Percentiles rank a stretch among this genome's conserved stretches.
Evolutionary conservation across 2,797 vertebrate genomes (phyloP).

Genomic region (Oceanodroma leucorhoa): DNA sequence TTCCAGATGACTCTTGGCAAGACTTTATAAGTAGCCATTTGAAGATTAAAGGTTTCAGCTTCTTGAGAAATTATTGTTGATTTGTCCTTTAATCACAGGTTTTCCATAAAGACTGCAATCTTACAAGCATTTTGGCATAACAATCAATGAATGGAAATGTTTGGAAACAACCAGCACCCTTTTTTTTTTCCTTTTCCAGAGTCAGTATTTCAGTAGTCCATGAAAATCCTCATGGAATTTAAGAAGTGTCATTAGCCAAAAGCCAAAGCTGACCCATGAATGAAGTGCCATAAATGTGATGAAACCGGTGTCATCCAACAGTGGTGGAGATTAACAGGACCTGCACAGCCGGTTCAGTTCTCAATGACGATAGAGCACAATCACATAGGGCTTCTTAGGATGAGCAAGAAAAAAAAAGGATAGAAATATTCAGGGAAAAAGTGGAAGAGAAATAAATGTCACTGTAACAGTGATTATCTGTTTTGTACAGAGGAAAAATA

Average conservation of each 20-base stretch:
- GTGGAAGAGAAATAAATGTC: not conserved
- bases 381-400: not conserved
- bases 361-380: not conserved
- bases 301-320: not conserved
- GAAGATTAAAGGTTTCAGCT: constrained; percentile 18
- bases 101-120: not conserved
- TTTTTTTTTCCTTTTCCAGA: not conserved
- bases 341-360: not conserved
- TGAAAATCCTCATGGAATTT: not conserved
- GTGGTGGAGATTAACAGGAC: not conserved
- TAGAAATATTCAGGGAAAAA: not conserved
- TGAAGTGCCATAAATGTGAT: not conserved
- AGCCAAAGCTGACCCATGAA: not conserved
- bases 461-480: not conserved
- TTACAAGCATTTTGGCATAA: not conserved
- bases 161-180: not conserved
- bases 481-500: not conserved
- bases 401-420: not conserved
- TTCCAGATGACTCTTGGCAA: not conserved
- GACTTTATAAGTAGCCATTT: not conserved
- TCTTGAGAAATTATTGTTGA: not conserved
- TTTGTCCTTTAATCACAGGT: constrained; percentile 3
- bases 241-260: not conserved
- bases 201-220: not conserved
- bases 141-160: not conserved